Evolutionary conservation across 2,797 vertebrate genomes (phyloP).

Genomic region (Characodon lateralis): DNA sequence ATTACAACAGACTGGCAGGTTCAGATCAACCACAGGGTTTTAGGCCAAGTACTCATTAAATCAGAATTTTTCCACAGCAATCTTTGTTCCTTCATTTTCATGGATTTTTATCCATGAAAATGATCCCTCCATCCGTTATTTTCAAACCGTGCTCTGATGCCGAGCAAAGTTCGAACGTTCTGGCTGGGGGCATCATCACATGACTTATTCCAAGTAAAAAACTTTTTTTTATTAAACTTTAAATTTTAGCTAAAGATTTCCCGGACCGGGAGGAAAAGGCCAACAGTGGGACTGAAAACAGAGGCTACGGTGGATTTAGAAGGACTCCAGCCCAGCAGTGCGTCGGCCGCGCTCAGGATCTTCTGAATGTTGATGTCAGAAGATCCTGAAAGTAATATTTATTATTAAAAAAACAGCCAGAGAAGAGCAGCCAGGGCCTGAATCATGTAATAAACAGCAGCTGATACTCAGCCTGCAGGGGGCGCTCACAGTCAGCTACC

Average conservation of each 20-base stretch:
- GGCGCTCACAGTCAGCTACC: not conserved
- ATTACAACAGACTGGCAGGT: too few species aligned
- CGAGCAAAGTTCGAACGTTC: too few species aligned
- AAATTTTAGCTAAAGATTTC: not conserved
- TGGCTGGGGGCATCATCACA: too few species aligned
- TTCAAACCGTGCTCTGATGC: not conserved
- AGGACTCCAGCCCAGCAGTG: too few species aligned
- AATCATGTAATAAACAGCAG: not conserved
- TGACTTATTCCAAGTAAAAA: not conserved
- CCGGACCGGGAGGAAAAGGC: not conserved
- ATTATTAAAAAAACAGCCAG: not conserved
- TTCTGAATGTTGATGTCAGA: not conserved
- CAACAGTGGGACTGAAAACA: not conserved
- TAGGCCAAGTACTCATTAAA: too few species aligned
- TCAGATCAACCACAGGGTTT: too few species aligned
- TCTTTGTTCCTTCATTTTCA: not conserved
- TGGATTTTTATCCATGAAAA: too few species aligned
- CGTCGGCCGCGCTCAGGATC: not conserved
- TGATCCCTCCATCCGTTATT: too few species aligned
- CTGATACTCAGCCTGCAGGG: not conserved
- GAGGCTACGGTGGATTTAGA: not conserved
- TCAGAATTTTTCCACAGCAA: too few species aligned
- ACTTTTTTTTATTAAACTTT: not conserved
- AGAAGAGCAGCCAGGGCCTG: not conserved
- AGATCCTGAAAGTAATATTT: not conserved